Base-by-base conservation (phyloP, 2,113 vertebrate species). In the Aegypius monachus region DNA sequence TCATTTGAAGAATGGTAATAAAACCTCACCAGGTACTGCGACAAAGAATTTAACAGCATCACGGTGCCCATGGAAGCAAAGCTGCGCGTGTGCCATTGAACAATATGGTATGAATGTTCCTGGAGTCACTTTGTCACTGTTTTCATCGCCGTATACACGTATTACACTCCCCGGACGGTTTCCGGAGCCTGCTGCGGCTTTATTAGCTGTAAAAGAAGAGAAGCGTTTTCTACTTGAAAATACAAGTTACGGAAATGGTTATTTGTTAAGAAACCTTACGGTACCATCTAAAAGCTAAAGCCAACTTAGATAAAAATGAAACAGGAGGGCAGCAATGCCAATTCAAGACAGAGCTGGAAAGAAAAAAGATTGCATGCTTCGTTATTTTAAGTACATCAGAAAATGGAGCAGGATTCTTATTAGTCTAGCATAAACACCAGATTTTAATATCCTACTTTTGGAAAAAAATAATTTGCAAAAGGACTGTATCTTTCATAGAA, bases 11-110 rank as follows among this genome's bases (percentile, higher is more conserved):
- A 73, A 65, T 0, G 3, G 52, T 10, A 48, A 52, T 6, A 74
- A 59, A 92, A 38, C 45, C 97, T 96, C 94, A 99, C 99, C 99
- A 98, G 99, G 99, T 72, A 99, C 99, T 21, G 99, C 99, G 1
- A 99, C 98, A 95, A 99, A 99, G 98, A 99, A 99, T 87, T 99
- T 99, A 23, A 99, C 99, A 13, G 99, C 99, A 55, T 99, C 99
- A 19, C 99, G 96, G 98, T 99, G 99, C 26, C 99, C 99, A 0
- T 99, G 99, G 98, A 99, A 99, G 96, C 99, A 99, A 77, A 99
- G 99, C 96, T 99, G 99, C 4, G 99, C 99, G 0, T 99, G 99
- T 47, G 99, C 99, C 99, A 99, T 99, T 38, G 99, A 99, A 85
- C 99, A 99, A 90, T 99, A 99, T 0, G 99, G 99, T 31, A 99